Evolutionary conservation across 2,888 invertebrate genomes (phyloP), one percentile per base, ranked within the genome.

Genomic region (Artemia sinica): DNA sequence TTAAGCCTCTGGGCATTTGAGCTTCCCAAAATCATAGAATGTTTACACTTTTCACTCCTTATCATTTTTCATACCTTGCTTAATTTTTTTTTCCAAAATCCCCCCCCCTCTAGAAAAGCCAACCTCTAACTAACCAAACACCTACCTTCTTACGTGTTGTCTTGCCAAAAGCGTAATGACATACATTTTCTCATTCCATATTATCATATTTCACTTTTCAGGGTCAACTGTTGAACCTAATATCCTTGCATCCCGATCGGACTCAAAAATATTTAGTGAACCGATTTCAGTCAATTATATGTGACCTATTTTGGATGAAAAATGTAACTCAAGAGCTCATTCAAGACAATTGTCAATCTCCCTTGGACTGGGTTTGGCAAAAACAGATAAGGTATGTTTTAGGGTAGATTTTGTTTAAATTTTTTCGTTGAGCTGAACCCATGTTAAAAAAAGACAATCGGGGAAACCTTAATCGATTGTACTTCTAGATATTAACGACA

Each of bases 281-380:
- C 63, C 14, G 14, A n/a, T n/a, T 58, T 28, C 63, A 58, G 63
- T 58, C 14, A 18, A n/a, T 58, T 2, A 28, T 58, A 8, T 58
- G 63, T 28, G 63, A 58, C 28, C 28, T 58, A n/a, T 58, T 18
- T 28, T 58, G 63, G 63, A 58, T 58, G 63, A 58, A 58, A 58
- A 58, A 10, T 58, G 85, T 96, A 48, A 84, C 95, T 58, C 86
- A 88, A 75, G 83, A 84, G 73, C 81, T 98, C 68, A 83, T 91
- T 71, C 82, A 82, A 66, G 75, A 75, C 10, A 82, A 84, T 72
- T 84, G 87, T 0, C 83, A 83, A 50, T 83, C 83, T 72, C 76
- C 82, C 12, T 81, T 79, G 18, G 88, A 92, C 76, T 98, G 98
- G 98, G 80, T 84, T 67, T 98, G 98, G 98, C 88, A 91, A 78